Evolutionary conservation across 2,113 vertebrate species (phyloP).

Genomic region (Nothobranchius furzeri): DNA sequence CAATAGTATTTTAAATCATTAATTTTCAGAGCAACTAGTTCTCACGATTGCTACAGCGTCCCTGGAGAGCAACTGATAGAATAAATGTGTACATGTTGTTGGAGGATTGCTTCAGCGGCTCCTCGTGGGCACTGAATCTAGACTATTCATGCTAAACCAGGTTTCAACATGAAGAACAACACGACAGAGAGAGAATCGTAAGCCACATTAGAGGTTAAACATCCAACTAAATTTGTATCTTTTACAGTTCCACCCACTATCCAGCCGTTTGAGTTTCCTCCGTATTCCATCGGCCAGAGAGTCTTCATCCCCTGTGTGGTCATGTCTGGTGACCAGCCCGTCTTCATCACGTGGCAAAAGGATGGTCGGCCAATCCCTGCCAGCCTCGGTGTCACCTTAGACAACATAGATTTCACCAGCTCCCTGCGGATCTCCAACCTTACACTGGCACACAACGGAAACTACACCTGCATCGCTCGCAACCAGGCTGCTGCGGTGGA

Average conservation of each 20-base stretch:
- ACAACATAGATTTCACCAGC: conserved; percentile 99
- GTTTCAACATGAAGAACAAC: conserved; percentile 20
- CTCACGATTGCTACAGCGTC: conserved; percentile 67
- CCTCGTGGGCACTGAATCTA: conserved; percentile 18
- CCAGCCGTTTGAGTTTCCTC: conserved; percentile 95
- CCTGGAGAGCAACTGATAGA: conserved; percentile 60
- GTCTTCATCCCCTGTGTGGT: conserved; percentile 98
- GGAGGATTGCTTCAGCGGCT: conserved; percentile 35
- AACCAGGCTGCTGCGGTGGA: conserved; percentile 94
- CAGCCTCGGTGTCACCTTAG: conserved; percentile 95
- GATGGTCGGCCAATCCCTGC: conserved; percentile 92
- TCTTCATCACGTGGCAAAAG: conserved; percentile 99
- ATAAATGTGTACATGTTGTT: conserved; percentile 43
- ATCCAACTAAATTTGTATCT: not conserved
- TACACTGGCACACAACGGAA: conserved; percentile 94
- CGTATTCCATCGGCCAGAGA: conserved; percentile 95
- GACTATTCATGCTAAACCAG: conserved; percentile 25
- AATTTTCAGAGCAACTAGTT: conserved; percentile 76
- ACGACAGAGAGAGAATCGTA: conserved; percentile 20
- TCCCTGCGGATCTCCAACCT: conserved; percentile 96
- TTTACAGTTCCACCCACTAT: conserved; percentile 92
- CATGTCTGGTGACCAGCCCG: conserved; percentile 95
- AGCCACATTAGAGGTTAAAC: not conserved
- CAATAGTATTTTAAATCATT: conserved; percentile 77
- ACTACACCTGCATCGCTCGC: conserved; percentile 95